Base-by-base conservation (phyloP, 2,888 invertebrate species). In the Acronicta alni region DNA sequence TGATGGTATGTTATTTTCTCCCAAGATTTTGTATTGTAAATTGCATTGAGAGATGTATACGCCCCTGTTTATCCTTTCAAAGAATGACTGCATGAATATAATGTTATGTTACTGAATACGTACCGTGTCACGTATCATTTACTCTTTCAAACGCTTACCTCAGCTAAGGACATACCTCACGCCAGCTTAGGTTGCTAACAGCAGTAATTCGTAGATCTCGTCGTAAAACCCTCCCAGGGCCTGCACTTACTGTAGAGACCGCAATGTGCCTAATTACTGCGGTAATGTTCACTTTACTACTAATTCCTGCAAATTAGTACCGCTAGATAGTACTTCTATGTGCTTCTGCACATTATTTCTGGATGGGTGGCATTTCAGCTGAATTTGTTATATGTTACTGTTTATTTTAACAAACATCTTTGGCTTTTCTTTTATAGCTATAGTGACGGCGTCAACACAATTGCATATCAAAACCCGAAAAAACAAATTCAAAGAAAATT, bases 261-360 rank as follows among this genome's bases (percentile, higher is more conserved):
- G 51, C 77, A 56, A 54, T 52, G 61, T 57, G 41, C 48, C 61
- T 66, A 69, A 75, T 76, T 62, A 66, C 59, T 53, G 32, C 41
- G 54, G 63, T 75, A 58, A 68, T 65, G 47, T 47, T 48, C 62
- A 51, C 30, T 66, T 67, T 66, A 55, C 51, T 60, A 39, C 23
- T 44, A 75, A 65, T 60, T 68, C 48, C 59, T 67, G 57, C 55
- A 57, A 67, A 68, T 75, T 60, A 79, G 55, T 55, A 51, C 43
- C 51, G 18, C 45, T 51, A 44, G 43, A 48, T 47, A 26, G 51
- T 44, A 14, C 20, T 7, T 35, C 51, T 69, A 54, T 69, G 39
- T 56, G 32, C 18, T 16, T 37, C 18, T 15, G 55, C 15, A 9
- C 6, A 12, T 32, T 56, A 51, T 6, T 35, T 35, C n/a, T n/a